Evolutionary conservation across 2,888 invertebrate genomes (phyloP), one percentile per base, ranked within the genome.

Genomic region (Thecocarcelia acutangulata): DNA sequence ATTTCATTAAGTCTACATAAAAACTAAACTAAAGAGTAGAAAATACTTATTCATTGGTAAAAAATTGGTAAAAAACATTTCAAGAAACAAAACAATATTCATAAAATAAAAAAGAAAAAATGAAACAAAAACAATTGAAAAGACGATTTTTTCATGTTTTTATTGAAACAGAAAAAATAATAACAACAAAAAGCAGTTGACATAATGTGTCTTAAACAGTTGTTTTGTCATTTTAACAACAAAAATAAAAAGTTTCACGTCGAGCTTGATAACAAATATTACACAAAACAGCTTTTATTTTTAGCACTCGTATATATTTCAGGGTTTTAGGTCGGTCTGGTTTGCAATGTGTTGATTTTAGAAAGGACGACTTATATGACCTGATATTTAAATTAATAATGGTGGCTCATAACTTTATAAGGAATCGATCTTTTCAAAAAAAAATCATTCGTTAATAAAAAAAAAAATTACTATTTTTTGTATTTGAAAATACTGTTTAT

Each of bases 1-100:
- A 88, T 88, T 88, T 88, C 87, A 88, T 88, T 88, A 88, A 87
- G 87, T 88, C 86, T 85, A 84, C 85, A 75, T 74, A 56, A 76
- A 76, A 68, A 75, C 66, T 44, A 33, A 80, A 73, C 85, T 83
- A 37, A 54, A 74, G 68, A 74, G 59, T 52, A 70, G 61, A 66
- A 68, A 73, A 68, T 44, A 59, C 17, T 42, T n/a, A 50, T 44
- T 54, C n/a, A 44, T 21, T 50, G 21, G 24, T 5, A 72, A 52
- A 52, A 42, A 72, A n/a, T n/a, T n/a, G n/a, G n/a, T 33, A 15
- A 11, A 48, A n/a, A 17, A 70, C 33, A 19, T 6, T 15, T 28
- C 40, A 37, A n/a, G 12, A 68, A 68, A 74, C 64, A 64, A 73
- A 64, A 73, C 63, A 64, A 64, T 64, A 64, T 74, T 64, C 64